Base-by-base conservation (phyloP, 1,140 invertebrate species). In the Manduca sexta region DNA sequence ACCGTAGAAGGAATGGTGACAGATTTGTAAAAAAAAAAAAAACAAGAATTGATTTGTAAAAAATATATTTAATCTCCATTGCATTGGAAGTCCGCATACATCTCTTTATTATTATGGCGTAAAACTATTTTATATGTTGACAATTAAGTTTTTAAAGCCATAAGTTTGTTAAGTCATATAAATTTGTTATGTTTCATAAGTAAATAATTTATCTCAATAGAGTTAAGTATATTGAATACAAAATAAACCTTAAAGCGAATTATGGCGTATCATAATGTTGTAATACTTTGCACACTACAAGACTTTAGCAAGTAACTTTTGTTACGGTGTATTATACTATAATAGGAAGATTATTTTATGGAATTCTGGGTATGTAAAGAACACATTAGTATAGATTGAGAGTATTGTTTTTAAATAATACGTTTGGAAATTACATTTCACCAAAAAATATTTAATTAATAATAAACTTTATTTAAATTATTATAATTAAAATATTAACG, bases 1-100 rank as follows among this genome's bases (percentile, higher is more conserved):
- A 87, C 88, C 33, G 77, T 92, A 14, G 88, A 92, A 69, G 92
- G 92, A n/a, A 85, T 88, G 37, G 90, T 90, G 12, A 87, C 88
- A 12, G 91, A 92, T 64, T 86, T 93, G 56, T 92, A 88, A 89
- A 81, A 58, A 56, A 73, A 68, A 71, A 54, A 48, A 37, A 26
- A 37, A 52, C 48, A 33, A 46, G 34, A 26, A 37, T 52, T 48
- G 33, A 60, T 56, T 69, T 62, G 68, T 74, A 71, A 77, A 84
- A 83, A 84, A 84, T 84, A 84, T 81, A 77, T 80, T 84, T 84
- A 78, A 74, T 82, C 66, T 74, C 68, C 68, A 74, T 69, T 67
- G 60, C 48, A 60, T 74, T 68, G 59, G 61, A 71, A 75, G 49
- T 62, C 61, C 68, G 56, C 64, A 74, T 69, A 76, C 66, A 75